A percentile compares a stretch with the other conserved stretches of the same genome.
Conservation (phyloP, 92 coral and sea anemone genomes). For the Palythoa heliodiscus region DNA sequence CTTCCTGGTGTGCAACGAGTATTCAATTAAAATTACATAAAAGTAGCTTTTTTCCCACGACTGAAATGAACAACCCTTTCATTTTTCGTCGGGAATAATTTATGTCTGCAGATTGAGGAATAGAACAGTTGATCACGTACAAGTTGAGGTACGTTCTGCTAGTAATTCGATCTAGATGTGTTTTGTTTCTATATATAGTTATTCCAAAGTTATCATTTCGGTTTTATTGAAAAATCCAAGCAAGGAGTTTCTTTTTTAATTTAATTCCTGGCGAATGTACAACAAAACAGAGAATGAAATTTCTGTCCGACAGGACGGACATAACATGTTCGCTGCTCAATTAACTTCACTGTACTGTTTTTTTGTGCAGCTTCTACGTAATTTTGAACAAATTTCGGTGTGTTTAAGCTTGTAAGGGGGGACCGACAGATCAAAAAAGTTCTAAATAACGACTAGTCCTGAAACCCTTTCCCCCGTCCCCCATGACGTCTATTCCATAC, state of each 20-base stretch:
- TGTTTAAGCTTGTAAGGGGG: no score
- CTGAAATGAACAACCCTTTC: slow-evolving; percentile 35
- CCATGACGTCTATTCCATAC: no score
- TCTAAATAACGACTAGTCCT: no score
- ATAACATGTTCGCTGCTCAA: no score
- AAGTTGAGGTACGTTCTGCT: slow-evolving; percentile 43
- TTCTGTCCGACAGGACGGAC: no score
- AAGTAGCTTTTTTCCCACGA: slow-evolving; percentile 13
- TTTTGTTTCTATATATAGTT: slow-evolving; percentile 32
- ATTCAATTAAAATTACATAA: no score
- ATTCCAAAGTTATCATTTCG: slow-evolving; percentile 29
- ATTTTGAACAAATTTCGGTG: background rate
- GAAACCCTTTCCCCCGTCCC: no score
- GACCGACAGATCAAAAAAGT: no score
- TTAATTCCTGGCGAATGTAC: slow-evolving; percentile 17
- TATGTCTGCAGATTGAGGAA: slow-evolving; percentile 23
- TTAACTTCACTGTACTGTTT: background rate
- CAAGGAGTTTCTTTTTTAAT: slow-evolving; percentile 2
- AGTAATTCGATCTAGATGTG: slow-evolving; percentile 28
- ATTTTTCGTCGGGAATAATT: slow-evolving; percentile 30
- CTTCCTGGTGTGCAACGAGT: background rate
- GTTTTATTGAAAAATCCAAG: slow-evolving; percentile 31
- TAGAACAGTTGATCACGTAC: slow-evolving; percentile 32
- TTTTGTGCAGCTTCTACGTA: slow-evolving; percentile 14
- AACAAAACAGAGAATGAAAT: background rate